A percentile compares a stretch with the other conserved stretches of the same genome.
Evolutionary conservation across 30 jellyfish, hydroid and myxozoan species (phyloP).

Genomic region (Hydractinia symbiolongicarpus): DNA sequence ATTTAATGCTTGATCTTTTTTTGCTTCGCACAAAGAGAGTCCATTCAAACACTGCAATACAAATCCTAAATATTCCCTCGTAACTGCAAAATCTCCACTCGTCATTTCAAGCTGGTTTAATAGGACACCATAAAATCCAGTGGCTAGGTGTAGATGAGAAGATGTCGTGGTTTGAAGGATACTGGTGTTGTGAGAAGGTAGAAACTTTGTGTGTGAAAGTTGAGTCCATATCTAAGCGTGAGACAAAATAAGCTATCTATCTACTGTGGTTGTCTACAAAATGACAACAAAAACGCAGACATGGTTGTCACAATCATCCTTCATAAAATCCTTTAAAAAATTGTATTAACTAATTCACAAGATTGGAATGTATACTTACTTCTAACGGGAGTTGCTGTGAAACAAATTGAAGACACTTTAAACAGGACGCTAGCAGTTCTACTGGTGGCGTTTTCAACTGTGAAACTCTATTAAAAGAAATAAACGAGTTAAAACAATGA

Average conservation of each 20-base stretch:
- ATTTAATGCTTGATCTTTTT: background rate
- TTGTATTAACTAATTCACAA: too few species aligned
- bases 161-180: background rate
- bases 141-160: background rate
- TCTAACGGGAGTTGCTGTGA: constrained; percentile 24
- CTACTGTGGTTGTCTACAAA: constrained; percentile 6
- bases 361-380: constrained; percentile 6
- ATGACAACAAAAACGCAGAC: background rate
- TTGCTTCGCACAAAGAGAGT: background rate
- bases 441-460: constrained; percentile 36
- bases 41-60: constrained; percentile 2
- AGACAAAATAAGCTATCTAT: background rate
- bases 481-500: background rate
- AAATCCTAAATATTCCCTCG: constrained; percentile 39
- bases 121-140: constrained; percentile 31
- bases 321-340: background rate
- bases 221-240: constrained; percentile 24
- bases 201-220: constrained; percentile 19
- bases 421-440: constrained; percentile 30
- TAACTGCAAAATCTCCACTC: constrained; percentile 28
- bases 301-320: too few species aligned
- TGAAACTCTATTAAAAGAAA: background rate
- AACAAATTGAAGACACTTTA: constrained; percentile 34
- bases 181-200: constrained; percentile 14
- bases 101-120: constrained; percentile 24